Evolutionary conservation across 2,113 vertebrate genomes (phyloP), one percentile per base, ranked within the genome.

Genomic region (Amazona guildingii): DNA sequence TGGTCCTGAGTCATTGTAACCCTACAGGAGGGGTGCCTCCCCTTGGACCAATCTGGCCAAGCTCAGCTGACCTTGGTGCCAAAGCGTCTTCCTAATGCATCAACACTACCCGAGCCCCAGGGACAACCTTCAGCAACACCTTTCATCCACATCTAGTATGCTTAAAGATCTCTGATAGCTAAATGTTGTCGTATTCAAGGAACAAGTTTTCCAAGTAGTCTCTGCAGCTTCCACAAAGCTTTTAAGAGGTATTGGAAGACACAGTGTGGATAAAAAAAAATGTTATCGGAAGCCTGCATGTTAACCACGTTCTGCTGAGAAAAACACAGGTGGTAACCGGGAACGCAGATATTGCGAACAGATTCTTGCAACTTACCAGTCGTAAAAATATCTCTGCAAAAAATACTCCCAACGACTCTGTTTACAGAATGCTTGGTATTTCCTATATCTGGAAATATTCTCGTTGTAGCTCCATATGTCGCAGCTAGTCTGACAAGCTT

Each of bases 371-470:
- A 93, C 96, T 96, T 93, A 72, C 92, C 94, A 91, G 86, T 84
- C 48, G 17, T 88, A 97, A 95, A 97, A 96, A 96, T 96, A 96
- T 95, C 96, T 73, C 73, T 43, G 86, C 46, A 92, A 88, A 96
- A 95, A 94, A 86, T 90, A 46, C 94, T 88, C 92, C 66, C 75
- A 62, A 94, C 3, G 55, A 81, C 77, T 96, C 88, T 96, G 92
- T 97, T 97, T 96, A 96, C 96, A 96, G 92, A 96, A 96, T 91
- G 94, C 94, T 92, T 95, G 95, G 96, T 95, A 94, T 96, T 97
- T 96, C 95, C 96, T 96, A 94, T 92, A 91, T 84, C 96, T 96
- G 96, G 95, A 91, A 96, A 93, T 88, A 75, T 85, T 95, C 95
- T 94, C 31, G 39, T 89, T 33, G 92, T 61, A 86, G 94, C 96